Base-by-base conservation (phyloP, 2,888 invertebrate genomes). In the Pandemis cinnamomeana region DNA sequence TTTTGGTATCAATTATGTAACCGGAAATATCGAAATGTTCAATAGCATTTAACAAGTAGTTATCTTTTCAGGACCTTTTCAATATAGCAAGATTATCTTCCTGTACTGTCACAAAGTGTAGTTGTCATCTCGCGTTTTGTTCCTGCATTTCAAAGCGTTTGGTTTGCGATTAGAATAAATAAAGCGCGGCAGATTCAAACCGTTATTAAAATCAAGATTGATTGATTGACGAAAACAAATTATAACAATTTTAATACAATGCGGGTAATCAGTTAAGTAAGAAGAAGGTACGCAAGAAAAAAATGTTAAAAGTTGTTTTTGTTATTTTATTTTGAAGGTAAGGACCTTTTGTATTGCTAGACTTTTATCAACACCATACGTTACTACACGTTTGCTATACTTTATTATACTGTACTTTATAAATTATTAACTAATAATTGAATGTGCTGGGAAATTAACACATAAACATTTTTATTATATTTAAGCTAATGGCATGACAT, bases 51-150 rank as follows among this genome's bases (percentile, higher is more conserved):
- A 60, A 44, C 58, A 51, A 60, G 41, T 53, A 51, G 5, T 10
- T 27, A 36, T 13, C 60, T 58, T n/a, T 15, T 44, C 46, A 66
- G 41, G n/a, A 51, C 66, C 41, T 66, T 58, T 42, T 66, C 20
- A 73, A 73, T 41, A n/a, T n/a, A 48, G 64, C 51, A 70, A 11
- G 60, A 60, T 73, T 64, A 66, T 73, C 27, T 60, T 13, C 58
- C n/a, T 20, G 20, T 20, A 20, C 20, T 51, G 51, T 64, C 64
- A 71, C 71, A 71, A 2, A n/a, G 46, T 64, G n/a, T 20, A 8
- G 11, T 13, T 36, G 27, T 36, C 27, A 36, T 36, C 3, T 2
- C 27, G 58, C 71, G 71, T 71, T 71, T 61, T 41, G 66, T 71
- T 71, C 46, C 27, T 48, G 7, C 66, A 66, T 66, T 58, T 51